A percentile compares a stretch with the other conserved stretches of the same genome.
phyloP scores from a whole-genome alignment of 2,797 vertebrate species.

The Limosa lapponica region DNA sequence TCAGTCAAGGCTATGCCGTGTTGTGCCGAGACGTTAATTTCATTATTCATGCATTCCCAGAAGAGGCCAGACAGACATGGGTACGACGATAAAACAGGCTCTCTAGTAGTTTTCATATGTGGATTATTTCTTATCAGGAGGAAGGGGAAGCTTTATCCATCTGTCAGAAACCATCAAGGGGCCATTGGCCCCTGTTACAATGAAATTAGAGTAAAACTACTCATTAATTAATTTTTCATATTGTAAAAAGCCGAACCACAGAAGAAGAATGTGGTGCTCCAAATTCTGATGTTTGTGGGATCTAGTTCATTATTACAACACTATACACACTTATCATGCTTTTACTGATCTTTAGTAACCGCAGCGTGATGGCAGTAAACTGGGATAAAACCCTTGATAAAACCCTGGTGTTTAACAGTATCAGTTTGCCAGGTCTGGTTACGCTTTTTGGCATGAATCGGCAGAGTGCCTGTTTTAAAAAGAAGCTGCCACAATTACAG shows the following conservation, averaged over 20 bases:
- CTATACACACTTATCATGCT: not conserved
- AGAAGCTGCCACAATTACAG: not conserved
- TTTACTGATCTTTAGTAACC: conserved; percentile 21
- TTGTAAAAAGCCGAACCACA: conserved; percentile 43
- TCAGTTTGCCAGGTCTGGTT: not conserved
- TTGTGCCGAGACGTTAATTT: not conserved
- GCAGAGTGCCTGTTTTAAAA: not conserved
- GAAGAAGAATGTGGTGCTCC: not conserved
- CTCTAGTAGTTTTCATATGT: not conserved
- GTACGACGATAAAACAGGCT: not conserved
- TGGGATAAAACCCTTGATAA: not conserved
- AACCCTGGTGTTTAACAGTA: not conserved
- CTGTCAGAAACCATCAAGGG: conserved; percentile 12
- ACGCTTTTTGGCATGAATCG: not conserved
- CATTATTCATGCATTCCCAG: conserved; percentile 20
- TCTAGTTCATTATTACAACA: not conserved
- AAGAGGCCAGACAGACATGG: not conserved
- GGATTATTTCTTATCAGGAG: not conserved
- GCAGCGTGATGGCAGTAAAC: not conserved
- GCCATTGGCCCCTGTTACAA: not conserved
- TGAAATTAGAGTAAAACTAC: conserved; percentile 33
- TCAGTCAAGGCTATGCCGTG: not conserved
- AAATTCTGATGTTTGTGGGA: conserved; percentile 13
- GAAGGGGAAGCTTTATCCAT: not conserved
- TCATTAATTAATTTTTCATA: not conserved